These are phyloP conservation scores for Peromyscus californicus DNA, from an alignment of 2,113 vertebrate species.

Conservation along the genomic window DNA sequence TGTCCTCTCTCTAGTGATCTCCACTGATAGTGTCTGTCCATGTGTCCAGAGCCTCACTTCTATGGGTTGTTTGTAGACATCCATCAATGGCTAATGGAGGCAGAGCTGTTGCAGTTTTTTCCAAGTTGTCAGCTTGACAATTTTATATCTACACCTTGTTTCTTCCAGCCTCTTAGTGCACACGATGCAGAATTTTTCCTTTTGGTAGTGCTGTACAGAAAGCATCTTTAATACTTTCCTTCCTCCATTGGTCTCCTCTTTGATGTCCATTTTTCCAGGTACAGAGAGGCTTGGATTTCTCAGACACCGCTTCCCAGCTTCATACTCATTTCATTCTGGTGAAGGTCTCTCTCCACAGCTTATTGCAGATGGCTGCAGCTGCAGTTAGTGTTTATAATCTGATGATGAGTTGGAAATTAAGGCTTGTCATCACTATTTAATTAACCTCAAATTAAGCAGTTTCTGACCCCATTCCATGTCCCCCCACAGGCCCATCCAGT, in stretches of 20 bases:
- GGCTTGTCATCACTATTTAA: constrained; percentile 86
- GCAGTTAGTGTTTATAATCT: constrained; percentile 80
- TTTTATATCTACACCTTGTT: not conserved
- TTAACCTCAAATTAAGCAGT: constrained; percentile 84
- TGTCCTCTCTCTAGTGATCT: not conserved
- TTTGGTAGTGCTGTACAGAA: not conserved
- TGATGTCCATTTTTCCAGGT: not conserved
- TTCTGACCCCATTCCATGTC: constrained; percentile 60
- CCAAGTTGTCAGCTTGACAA: not conserved
- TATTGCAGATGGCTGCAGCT: constrained; percentile 79
- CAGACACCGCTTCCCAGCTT: not conserved
- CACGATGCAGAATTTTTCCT: not conserved
- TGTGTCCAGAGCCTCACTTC: not conserved
- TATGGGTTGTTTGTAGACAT: not conserved
- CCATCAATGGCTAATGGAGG: not conserved
- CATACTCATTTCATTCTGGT: constrained; percentile 81
- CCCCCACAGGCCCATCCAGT: constrained; percentile 35
- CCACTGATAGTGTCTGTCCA: rapidly evolving
- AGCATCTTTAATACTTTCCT: not conserved
- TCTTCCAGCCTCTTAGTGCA: not conserved
- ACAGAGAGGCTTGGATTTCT: constrained; percentile 19
- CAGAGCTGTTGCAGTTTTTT: not conserved
- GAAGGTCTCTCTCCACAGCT: constrained; percentile 76
- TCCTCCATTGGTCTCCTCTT: not conserved
- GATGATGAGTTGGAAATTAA: constrained; percentile 85